Evolutionary conservation across 2,888 invertebrate species (phyloP).

Genomic region (Odontomyia ornata): DNA sequence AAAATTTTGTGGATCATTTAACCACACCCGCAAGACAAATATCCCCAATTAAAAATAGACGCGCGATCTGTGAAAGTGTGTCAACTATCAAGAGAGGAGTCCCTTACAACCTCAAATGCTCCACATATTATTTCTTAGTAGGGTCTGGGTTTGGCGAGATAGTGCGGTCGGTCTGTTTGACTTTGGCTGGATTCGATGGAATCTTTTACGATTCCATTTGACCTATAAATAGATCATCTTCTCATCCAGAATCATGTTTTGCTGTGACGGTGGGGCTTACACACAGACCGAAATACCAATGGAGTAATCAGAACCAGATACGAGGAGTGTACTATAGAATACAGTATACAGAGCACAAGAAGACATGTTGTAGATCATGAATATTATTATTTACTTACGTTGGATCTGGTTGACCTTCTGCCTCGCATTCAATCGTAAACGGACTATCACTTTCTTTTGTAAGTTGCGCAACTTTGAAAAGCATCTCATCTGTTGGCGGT

Average conservation of each 20-base stretch:
- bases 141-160: neutral
- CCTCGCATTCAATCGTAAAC: constrained; percentile 95
- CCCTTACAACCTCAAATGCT: neutral
- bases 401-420: constrained; percentile 93
- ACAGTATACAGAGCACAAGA: neutral
- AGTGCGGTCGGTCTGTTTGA: neutral
- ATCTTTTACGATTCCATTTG: neutral
- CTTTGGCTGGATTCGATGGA: neutral
- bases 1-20: neutral
- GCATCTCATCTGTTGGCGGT: constrained; percentile 88
- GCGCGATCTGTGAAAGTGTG: constrained; percentile 20
- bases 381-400: constrained; percentile 74
- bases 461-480: constrained; percentile 87
- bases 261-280: neutral
- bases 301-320: neutral
- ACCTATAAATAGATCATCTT: neutral
- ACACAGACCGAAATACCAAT: too few relatives aligned
- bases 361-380: neutral
- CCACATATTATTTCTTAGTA: neutral
- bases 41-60: constrained; percentile 31
- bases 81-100: constrained; percentile 31
- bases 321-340: neutral
- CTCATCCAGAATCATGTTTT: neutral
- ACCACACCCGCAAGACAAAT: neutral
- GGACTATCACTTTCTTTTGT: constrained; percentile 90